Conservation (phyloP, 1,140 invertebrate genomes). For the Drosophila nikananu region DNA sequence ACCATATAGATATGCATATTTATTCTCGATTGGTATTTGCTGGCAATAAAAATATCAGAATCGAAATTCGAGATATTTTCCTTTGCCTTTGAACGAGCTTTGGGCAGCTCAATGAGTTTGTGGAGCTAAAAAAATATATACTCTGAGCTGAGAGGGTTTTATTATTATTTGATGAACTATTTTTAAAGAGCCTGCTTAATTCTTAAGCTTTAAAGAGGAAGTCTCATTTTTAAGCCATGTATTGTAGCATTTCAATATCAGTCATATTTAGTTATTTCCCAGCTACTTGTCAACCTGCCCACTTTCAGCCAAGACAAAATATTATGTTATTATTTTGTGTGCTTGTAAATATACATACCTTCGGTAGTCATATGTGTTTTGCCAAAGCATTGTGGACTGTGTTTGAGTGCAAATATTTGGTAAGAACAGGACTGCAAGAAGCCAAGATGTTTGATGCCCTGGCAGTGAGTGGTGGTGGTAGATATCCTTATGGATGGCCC, state of each 20-base stretch:
- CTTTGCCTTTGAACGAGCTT: not conserved
- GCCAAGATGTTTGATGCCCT: slow-evolving; percentile 75
- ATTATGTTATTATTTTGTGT: slow-evolving; percentile 46
- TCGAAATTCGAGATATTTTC: slow-evolving; percentile 17
- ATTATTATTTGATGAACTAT: too few relatives aligned
- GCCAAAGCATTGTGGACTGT: slow-evolving; percentile 50
- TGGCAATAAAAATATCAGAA: slow-evolving; percentile 32
- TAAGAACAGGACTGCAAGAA: slow-evolving; percentile 64
- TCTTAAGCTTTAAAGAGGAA: too few relatives aligned
- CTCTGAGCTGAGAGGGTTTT: not conserved
- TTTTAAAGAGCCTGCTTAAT: too few relatives aligned
- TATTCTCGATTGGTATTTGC: slow-evolving; percentile 31
- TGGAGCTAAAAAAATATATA: not conserved
- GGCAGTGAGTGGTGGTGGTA: slow-evolving; percentile 43
- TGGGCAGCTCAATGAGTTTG: slow-evolving; percentile 20
- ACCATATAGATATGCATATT: slow-evolving; percentile 33
- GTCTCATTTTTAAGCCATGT: too few relatives aligned
- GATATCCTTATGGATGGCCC: slow-evolving; percentile 23
- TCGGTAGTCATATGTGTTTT: slow-evolving; percentile 30
- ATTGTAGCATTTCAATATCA: not conserved
- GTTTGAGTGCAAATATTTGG: slow-evolving; percentile 73
- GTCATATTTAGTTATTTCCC: too few relatives aligned
- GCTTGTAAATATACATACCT: slow-evolving; percentile 15
- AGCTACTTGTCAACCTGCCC: slow-evolving; percentile 27
- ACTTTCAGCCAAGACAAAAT: slow-evolving; percentile 27